Base-by-base conservation (phyloP, 2,113 vertebrate species). In the Anolis carolinensis region DNA sequence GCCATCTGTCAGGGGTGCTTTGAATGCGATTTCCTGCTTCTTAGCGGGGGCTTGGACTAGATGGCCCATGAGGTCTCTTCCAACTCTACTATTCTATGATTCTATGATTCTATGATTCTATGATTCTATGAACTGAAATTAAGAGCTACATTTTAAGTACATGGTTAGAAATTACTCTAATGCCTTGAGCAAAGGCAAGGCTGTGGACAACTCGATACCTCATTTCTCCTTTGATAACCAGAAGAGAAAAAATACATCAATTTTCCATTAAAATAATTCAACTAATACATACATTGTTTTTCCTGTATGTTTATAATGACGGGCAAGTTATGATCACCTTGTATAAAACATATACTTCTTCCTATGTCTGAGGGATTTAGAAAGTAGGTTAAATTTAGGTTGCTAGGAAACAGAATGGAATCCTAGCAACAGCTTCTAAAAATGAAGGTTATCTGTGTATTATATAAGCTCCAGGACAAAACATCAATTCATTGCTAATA, bases 331-430 rank as follows among this genome's bases (percentile, higher is more conserved):
- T 88, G 5, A 74, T 79, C 27, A 50, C 73, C 82, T 77, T 89
- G 52, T 71, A 86, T 74, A 90, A 91, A 88, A 75, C 30, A 52
- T 34, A 65, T 79, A 63, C 23, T 20, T 84, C 18, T 87, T 92
- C 67, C 71, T 82, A 70, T 88, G 85, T 62, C 11, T 89, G 84
- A 83, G 74, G 83, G n/a, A 85, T 78, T 93, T 48, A 50, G 82
- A 93, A 94, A 93, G 90, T 93, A 94, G 93, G 92, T 94, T 95
- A 95, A 86, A 93, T 93, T 92, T 91, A 83, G 82, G 94, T 95
- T 95, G 94, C 94, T 95, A 95, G 93, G 94, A 90, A 89, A 95
- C 94, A 86, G 89, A 88, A 93, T 76, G 82, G 84, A 70, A 93
- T 89, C 94, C 92, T 95, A 95, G 94, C 94, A 95, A 94, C 94